A percentile compares a stretch with the other conserved stretches of the same genome.
Conservation (phyloP, 2,113 vertebrate species). For the Sylvilagus bachmani region DNA sequence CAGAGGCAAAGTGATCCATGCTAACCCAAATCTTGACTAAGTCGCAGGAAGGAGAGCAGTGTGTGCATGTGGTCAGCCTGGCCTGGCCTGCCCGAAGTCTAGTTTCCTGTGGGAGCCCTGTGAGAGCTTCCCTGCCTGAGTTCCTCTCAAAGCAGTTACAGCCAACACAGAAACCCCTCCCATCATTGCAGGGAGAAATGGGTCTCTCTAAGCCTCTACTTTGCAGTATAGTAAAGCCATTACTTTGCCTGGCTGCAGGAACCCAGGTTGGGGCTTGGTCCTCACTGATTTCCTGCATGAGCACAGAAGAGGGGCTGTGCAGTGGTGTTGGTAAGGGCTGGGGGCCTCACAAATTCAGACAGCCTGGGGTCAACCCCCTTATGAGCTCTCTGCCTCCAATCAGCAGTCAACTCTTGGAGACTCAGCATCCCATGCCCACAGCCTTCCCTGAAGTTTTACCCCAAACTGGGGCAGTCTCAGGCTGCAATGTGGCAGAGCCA, state of each 20-base stretch:
- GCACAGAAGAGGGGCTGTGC: too few species aligned
- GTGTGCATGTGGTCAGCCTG: background rate
- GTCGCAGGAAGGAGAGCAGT: background rate
- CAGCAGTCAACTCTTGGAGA: background rate
- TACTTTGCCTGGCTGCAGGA: background rate
- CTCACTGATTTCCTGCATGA: background rate
- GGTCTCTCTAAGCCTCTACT: background rate
- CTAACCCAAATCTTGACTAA: background rate
- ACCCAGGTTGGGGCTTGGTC: too few species aligned
- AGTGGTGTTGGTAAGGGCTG: too few species aligned
- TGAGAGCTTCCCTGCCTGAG: too few species aligned
- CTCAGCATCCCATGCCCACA: background rate
- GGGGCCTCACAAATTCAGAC: background rate
- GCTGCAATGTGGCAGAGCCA: background rate
- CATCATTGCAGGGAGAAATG: background rate
- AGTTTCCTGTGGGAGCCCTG: background rate
- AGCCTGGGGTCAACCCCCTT: background rate
- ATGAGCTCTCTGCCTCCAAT: too few species aligned
- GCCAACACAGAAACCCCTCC: background rate
- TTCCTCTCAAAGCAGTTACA: background rate
- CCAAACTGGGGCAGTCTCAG: background rate
- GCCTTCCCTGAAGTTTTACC: background rate
- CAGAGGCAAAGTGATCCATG: background rate
- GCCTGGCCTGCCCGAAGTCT: background rate
- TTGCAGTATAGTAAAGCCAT: too few species aligned